phyloP scores from a whole-genome alignment of 2,888 invertebrate genomes.

The Agelastica alni region DNA sequence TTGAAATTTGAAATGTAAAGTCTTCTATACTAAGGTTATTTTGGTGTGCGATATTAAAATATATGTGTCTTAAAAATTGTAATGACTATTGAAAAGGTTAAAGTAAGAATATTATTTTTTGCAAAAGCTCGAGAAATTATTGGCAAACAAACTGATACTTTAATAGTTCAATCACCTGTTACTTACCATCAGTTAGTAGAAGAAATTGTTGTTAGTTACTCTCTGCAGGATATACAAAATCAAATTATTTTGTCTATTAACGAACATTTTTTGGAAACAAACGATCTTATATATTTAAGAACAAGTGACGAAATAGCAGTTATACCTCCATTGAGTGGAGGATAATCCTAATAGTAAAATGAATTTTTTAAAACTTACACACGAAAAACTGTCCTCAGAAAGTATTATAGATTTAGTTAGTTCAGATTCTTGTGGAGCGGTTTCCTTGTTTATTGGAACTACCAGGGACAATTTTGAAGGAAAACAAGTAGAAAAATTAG shows the following conservation, averaged over 20 bases:
- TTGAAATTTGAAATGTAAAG: too few relatives aligned
- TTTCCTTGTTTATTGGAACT: conserved; percentile 87
- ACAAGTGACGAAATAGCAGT: conserved; percentile 84
- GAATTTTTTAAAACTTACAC: conserved; percentile 72
- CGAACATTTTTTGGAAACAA: conserved; percentile 72
- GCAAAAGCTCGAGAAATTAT: conserved; percentile 86
- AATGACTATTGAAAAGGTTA: conserved; percentile 54
- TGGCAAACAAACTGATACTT: conserved; percentile 63
- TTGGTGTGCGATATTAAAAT: too few relatives aligned
- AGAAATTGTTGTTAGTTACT: conserved; percentile 64
- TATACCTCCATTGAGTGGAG: conserved; percentile 94
- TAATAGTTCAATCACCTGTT: conserved; percentile 61
- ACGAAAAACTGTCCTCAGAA: conserved; percentile 69
- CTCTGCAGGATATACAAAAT: conserved; percentile 68
- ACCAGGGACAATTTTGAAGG: conserved; percentile 84
- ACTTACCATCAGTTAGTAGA: conserved; percentile 65
- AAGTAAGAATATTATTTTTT: conserved; percentile 81
- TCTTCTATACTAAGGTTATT: too few relatives aligned
- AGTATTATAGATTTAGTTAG: conserved; percentile 68
- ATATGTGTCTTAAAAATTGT: too few relatives aligned
- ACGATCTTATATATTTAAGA: conserved; percentile 59
- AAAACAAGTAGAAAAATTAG: conserved; percentile 81
- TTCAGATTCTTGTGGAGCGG: conserved; percentile 80
- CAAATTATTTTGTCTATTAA: conserved; percentile 82
- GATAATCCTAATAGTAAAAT: conserved; percentile 63